Base-by-base conservation (phyloP, 2,797 vertebrate species). In the Enoplosus armatus region DNA sequence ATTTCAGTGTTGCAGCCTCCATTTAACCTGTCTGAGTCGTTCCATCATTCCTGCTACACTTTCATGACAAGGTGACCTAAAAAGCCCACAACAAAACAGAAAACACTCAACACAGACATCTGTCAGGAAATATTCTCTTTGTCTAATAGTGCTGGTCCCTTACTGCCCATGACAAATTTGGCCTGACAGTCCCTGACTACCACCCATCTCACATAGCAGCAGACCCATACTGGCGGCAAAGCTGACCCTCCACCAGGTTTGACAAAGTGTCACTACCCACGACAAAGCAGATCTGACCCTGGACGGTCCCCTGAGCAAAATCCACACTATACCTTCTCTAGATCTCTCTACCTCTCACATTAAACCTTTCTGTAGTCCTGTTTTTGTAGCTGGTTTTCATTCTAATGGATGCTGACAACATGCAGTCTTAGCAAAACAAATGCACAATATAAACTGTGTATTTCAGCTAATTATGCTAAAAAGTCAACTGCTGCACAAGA, bases 31-130 rank as follows among this genome's bases (percentile, higher is more conserved):
- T 85, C 82, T 67, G 77, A 82, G 62, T 35, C 41, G 29, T 50
- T 88, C 51, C 54, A 72, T 84, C 69, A 20, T 61, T 76, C 35
- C 51, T 7, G 75, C 65, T 50, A 73, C 73, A 79, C 77, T 76
- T 81, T 71, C 39, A 74, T 77, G 83, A 92, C 87, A 89, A 89
- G 82, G 86, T 90, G 91, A 91, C 85, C 87, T 79, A 72, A 58
- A 87, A 81, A 77, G 58, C 61, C 62, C 80, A 85, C 75, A 84
- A 80, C 86, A 87, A 86, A 72, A 81, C 70, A 73, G 45, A 70
- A 80, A 85, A 69, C 69, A 83, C 43, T 83, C 56, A 74, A 82
- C 68, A 75, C 68, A 75, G 76, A 85, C 83, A 85, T 82, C 74
- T 91, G 86, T 88, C 89, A 86, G 86, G 59, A 80, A 71, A 71